Base-by-base conservation (phyloP, 2,888 invertebrate genomes). In the Alloplasta piceator region DNA sequence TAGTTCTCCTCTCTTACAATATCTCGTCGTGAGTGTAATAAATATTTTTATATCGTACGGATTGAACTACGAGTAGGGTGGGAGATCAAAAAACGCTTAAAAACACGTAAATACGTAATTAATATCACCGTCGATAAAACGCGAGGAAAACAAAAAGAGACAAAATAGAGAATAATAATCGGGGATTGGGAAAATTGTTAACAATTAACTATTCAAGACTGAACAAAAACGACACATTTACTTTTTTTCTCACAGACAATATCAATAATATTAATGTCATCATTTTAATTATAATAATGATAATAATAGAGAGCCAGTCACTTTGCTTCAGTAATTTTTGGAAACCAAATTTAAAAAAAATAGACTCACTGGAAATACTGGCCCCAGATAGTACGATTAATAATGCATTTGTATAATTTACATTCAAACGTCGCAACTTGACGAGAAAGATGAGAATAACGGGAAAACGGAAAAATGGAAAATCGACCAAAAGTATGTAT, bases 351-450 rank as follows among this genome's bases (percentile, higher is more conserved):
- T n/a, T n/a, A n/a, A 76, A 73, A 48, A 50, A 64, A 38, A 36
- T 80, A 52, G 73, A 77, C 78, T 78, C 60, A 66, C 74, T 61
- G 66, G 55, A 67, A 66, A 50, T 74, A 81, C 78, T 81, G 81
- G 55, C 78, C 78, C 70, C 64, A 10, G 46, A 46, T 46, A 77
- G 50, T 70, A 66, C 70, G 78, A 41, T 43, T 64, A 55, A 60
- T 5, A 36, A 14, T 46, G 26, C 26, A 5, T 7, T 64, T 12
- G 52, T 61, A 38, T 60, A n/a, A 41, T 60, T 66, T 38, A 48
- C 48, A 39, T 39, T 74, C 1, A 38, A 75, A 80, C 52, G 61
- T 79, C 52, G 41, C 46, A 50, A 66, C 46, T 48, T 73, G 26
- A 72, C 46, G n/a, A 38, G 46, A 78, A 77, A 48, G 46, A 71